Percentiles rank a stretch among this genome's conserved stretches.
Conservation (phyloP, 2,797 vertebrate species). For the Cheirogaleus major region DNA sequence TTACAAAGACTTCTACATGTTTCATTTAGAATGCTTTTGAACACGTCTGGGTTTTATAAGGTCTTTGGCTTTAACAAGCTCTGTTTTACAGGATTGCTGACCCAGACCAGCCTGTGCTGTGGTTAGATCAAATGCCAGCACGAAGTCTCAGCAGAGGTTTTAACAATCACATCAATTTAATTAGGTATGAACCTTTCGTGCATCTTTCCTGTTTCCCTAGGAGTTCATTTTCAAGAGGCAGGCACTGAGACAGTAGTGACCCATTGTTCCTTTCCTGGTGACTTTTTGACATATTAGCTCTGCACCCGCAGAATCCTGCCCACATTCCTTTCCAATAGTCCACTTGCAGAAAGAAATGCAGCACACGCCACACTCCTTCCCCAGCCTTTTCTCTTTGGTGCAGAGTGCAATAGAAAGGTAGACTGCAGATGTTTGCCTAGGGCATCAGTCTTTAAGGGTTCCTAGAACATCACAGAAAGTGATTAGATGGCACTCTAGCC, state of each 20-base stretch:
- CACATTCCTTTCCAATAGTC: not conserved
- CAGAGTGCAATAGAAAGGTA: not conserved
- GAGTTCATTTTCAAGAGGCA: not conserved
- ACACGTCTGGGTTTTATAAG: not conserved
- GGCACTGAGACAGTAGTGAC: fast-evolving
- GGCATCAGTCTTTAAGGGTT: not conserved
- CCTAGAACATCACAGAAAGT: not conserved
- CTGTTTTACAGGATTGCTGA: constrained; percentile 92
- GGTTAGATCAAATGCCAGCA: constrained; percentile 98
- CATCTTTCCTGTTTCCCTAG: not conserved
- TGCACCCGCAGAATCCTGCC: not conserved
- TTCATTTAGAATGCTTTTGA: not conserved
- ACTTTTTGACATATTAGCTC: no score
- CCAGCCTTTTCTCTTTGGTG: no score
- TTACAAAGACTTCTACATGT: not conserved
- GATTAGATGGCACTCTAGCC: not conserved
- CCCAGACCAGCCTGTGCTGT: constrained; percentile 97
- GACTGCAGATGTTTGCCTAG: not conserved
- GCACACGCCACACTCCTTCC: fast-evolving
- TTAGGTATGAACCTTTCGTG: constrained; percentile 88
- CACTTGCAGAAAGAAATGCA: not conserved
- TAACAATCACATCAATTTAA: constrained; percentile 98
- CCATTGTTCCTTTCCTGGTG: not conserved
- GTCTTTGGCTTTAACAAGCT: not conserved
- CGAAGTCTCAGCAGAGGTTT: constrained; percentile 96